Evolutionary conservation across 2,113 vertebrate species (phyloP), one percentile per base, ranked within the genome.

Genomic region (Bubo scandiacus): DNA sequence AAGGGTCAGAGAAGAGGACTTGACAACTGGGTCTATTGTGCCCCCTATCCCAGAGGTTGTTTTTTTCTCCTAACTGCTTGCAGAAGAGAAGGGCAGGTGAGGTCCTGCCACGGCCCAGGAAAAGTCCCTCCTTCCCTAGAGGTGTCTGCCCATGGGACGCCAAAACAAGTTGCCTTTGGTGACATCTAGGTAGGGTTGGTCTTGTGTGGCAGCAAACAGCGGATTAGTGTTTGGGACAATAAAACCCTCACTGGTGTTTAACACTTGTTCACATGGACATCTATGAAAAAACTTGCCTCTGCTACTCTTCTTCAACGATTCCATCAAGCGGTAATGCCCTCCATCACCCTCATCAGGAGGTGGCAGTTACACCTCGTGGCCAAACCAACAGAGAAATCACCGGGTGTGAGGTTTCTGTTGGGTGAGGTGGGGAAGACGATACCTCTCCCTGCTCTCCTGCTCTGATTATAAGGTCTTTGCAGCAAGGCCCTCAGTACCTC

Each of bases 321-420:
- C 34, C 71, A 58, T 26, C 16, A 80, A 63, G 42, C 0, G 3
- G 59, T 3, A 45, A 77, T 55, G 71, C 25, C 10, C 25, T 67
- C n/a, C 16, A 42, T 11, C 36, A 47, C 15, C 8, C 42, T 23
- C 63, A 65, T 27, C 29, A 73, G 19, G 16, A 68, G 49, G 40
- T 6, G n/a, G 19, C 32, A 81, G 34, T 54, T 49, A 36, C 52
- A 71, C 7, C 40, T 72, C 4, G 0, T 29, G 15, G 43, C 45
- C 7, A 22, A 55, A 72, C 17, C 58, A 38, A 9, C 12, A 34
- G 23, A 68, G 49, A 27, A 63, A 58, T 36, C 21, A 61, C 14
- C 0, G 1, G 10, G 8, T 17, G 17, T 0, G 14, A 26, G 26
- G 71, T 55, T 67, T 72, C 43, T 75, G 38, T 38, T 1, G 12